phyloP scores from a whole-genome alignment of 2,888 invertebrate genomes.

The Myopa tessellatipennis region DNA sequence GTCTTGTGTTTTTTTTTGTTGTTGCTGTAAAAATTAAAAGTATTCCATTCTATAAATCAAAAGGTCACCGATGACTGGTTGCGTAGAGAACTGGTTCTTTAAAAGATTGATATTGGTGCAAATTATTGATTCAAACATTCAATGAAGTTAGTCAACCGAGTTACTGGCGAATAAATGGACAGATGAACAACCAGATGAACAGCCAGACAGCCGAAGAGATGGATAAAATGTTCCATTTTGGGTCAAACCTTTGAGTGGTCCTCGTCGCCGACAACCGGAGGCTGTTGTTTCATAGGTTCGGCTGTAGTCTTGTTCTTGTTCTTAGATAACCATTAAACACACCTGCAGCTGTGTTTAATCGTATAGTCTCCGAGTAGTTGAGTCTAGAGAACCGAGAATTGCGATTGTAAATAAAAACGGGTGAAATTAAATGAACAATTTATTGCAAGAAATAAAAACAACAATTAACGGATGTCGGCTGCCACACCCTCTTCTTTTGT shows the following conservation, averaged over 20 bases:
- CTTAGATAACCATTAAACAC: background rate
- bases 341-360: background rate
- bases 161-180: too few species aligned
- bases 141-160: too few species aligned
- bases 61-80: too few species aligned
- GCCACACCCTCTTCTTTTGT: background rate
- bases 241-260: too few species aligned
- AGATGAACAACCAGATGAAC: background rate
- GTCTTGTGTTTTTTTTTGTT: too few species aligned
- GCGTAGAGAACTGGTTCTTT: too few species aligned
- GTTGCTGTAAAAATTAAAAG: too few species aligned
- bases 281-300: background rate
- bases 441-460: background rate
- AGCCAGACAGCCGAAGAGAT: background rate
- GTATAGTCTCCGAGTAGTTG: background rate
- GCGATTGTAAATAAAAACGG: background rate
- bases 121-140: too few species aligned
- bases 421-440: background rate
- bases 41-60: too few species aligned
- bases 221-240: too few species aligned
- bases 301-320: background rate
- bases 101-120: too few species aligned
- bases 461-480: background rate
- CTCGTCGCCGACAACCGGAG: too few species aligned
- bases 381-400: background rate